phyloP scores from a whole-genome alignment of 2,113 vertebrate species.

The Abramis brama region DNA sequence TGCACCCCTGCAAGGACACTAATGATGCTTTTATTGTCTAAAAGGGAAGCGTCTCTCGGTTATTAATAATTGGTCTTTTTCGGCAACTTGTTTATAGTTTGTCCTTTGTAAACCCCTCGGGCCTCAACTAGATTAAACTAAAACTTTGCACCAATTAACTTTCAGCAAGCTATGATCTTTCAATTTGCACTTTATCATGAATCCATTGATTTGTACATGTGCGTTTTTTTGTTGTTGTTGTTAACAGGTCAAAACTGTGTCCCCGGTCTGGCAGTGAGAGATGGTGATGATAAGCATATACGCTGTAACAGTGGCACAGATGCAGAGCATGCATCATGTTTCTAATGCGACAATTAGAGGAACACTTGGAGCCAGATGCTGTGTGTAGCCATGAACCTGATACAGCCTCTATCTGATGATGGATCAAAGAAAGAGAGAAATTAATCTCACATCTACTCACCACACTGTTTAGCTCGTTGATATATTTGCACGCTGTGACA shows the following conservation, averaged over 20 bases:
- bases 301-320: constrained; percentile 36
- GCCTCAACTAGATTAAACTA: constrained; percentile 11
- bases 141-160: constrained; percentile 23
- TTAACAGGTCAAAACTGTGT: background rate
- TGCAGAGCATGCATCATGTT: constrained; percentile 46
- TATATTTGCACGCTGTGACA: constrained; percentile 5
- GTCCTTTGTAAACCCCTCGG: constrained; percentile 17
- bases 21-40: constrained; percentile 26
- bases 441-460: background rate
- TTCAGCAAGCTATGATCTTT: constrained; percentile 31
- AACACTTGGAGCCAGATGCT: constrained; percentile 50
- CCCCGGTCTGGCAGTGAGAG: constrained; percentile 14
- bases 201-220: background rate
- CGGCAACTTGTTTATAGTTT: constrained; percentile 1
- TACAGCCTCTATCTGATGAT: constrained; percentile 22
- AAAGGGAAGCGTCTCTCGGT: constrained; percentile 25
- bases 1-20: constrained; percentile 32
- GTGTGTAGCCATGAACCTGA: constrained; percentile 31
- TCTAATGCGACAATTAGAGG: constrained; percentile 54
- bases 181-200: constrained; percentile 33
- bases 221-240: background rate
- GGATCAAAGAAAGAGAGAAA: constrained; percentile 22
- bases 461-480: constrained; percentile 11
- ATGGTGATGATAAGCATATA: constrained; percentile 36
- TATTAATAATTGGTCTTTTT: constrained; percentile 26